Percentiles rank a stretch among this genome's conserved stretches.
Conservation (phyloP, 2,113 vertebrate genomes). For the Perccottus glenii region DNA sequence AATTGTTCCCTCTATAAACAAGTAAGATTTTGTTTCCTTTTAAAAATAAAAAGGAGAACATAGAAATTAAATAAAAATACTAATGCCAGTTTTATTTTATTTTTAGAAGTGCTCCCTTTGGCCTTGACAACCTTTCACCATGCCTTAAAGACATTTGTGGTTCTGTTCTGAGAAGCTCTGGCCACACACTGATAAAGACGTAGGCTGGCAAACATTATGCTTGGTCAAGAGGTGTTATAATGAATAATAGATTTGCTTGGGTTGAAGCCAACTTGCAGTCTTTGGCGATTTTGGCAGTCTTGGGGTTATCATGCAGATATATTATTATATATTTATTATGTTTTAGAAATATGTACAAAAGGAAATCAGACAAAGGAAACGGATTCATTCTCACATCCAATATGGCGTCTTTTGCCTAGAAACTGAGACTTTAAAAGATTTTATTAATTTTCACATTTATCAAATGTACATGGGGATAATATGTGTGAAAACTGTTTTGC, state of each 20-base stretch:
- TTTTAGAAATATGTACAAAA: no score
- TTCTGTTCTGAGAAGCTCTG: slow-evolving; percentile 30
- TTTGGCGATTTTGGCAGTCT: slow-evolving; percentile 19
- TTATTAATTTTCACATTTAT: no score
- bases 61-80: background rate
- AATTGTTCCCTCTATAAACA: background rate
- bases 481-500: background rate
- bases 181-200: slow-evolving; percentile 3
- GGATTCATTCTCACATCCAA: no score
- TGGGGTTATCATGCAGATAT: slow-evolving; percentile 18
- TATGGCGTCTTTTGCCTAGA: no score
- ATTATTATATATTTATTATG: no score
- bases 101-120: slow-evolving; percentile 45
- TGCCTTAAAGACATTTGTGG: slow-evolving; percentile 43
- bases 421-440: no score
- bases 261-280: slow-evolving; percentile 33
- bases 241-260: slow-evolving; percentile 58
- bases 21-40: background rate
- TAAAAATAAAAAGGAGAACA: slow-evolving; percentile 16
- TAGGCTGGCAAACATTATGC: slow-evolving; percentile 30
- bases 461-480: background rate
- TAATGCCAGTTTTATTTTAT: background rate
- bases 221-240: slow-evolving; percentile 37
- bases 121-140: slow-evolving; percentile 45
- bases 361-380: no score